phyloP scores from a whole-genome alignment of 2,113 vertebrate species.

The Ancistrus triradiatus region DNA sequence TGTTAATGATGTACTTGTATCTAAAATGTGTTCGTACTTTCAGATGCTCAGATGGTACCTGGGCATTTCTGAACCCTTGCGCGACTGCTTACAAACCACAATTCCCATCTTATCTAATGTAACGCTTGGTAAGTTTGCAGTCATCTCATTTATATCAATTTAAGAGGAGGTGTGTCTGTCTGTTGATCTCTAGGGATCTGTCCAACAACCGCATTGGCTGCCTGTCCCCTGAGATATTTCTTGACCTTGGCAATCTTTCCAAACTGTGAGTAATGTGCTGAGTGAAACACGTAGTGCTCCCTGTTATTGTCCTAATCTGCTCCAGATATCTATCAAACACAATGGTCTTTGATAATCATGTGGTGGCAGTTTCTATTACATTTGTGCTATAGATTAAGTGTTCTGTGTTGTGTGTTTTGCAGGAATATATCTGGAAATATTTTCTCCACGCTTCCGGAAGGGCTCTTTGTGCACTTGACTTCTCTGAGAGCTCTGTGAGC shows the following conservation, averaged over 20 bases:
- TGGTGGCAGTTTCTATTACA: not conserved
- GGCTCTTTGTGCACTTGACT: constrained; percentile 77
- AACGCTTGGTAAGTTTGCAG: too few species aligned
- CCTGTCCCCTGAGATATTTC: constrained; percentile 81
- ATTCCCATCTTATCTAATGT: not conserved
- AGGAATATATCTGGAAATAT: constrained; percentile 91
- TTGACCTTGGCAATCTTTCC: constrained; percentile 76
- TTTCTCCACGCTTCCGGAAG: constrained; percentile 79
- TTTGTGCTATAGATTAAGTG: not conserved
- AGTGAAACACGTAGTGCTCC: constrained; percentile 17
- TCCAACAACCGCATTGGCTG: constrained; percentile 92
- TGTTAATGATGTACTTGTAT: too few species aligned
- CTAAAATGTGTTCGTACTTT: not conserved
- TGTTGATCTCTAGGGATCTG: constrained; percentile 76
- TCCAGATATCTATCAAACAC: not conserved
- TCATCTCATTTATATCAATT: too few species aligned
- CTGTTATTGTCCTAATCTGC: constrained; percentile 3
- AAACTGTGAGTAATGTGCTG: constrained; percentile 79
- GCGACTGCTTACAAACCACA: constrained; percentile 22
- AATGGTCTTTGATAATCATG: not conserved
- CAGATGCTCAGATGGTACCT: too few species aligned
- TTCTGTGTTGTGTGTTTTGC: constrained; percentile 32
- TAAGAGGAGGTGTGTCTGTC: not conserved
- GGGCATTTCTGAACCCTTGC: too few species aligned
- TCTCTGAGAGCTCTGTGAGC: constrained; percentile 83